These are phyloP conservation scores for Drosophila kurseongensis DNA, from an alignment of 1,140 invertebrate species.

Conservation along the genomic window DNA sequence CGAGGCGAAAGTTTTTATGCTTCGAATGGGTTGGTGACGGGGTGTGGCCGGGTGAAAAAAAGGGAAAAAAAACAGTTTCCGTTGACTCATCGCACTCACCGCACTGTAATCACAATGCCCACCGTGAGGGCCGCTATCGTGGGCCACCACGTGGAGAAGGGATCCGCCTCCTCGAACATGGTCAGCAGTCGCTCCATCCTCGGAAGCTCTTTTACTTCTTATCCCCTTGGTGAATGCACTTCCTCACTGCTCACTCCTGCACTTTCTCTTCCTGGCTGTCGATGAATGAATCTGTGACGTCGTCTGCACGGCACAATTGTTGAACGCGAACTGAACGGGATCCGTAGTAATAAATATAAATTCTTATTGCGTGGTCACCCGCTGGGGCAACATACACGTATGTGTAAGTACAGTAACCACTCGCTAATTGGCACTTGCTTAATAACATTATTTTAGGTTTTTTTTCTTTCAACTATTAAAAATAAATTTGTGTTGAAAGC, in stretches of 20 bases:
- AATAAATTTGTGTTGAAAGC: no score
- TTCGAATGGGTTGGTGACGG: constrained; percentile 13
- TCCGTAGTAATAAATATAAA: constrained; percentile 71
- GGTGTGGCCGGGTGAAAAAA: neutral
- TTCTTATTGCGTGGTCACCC: constrained; percentile 59
- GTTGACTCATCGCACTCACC: constrained; percentile 74
- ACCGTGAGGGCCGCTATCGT: constrained; percentile 76
- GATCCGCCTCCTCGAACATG: constrained; percentile 81
- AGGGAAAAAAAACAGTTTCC: constrained; percentile 29
- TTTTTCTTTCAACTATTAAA: no score
- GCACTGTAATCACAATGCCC: constrained; percentile 77
- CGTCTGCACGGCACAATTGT: constrained; percentile 51
- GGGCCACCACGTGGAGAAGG: constrained; percentile 84
- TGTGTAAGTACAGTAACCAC: constrained; percentile 7
- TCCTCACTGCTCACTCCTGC: constrained; percentile 19
- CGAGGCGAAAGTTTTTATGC: constrained; percentile 60
- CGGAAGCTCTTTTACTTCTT: neutral
- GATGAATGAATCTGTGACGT: constrained; percentile 42
- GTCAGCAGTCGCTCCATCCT: constrained; percentile 69
- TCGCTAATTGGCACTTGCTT: neutral
- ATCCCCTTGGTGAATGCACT: constrained; percentile 6
- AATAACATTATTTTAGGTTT: no score
- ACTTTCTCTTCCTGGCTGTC: constrained; percentile 48
- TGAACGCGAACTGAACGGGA: constrained; percentile 57
- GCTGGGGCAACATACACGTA: constrained; percentile 10